phyloP scores from a whole-genome alignment of 2,888 invertebrate genomes.

The Perizoma flavofasciatum region DNA sequence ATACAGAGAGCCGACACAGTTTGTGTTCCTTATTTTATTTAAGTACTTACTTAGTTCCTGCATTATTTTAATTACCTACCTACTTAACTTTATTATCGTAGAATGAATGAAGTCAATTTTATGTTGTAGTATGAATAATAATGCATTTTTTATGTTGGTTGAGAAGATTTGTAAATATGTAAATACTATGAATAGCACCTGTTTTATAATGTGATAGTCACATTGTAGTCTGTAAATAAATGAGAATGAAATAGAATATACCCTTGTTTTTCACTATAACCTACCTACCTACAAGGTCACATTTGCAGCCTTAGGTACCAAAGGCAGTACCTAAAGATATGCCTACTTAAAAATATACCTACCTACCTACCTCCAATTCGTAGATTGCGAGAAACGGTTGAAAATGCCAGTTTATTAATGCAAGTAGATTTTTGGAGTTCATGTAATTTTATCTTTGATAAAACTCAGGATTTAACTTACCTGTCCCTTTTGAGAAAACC shows the following conservation, averaged over 20 bases:
- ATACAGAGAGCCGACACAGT: slow-evolving; percentile 36
- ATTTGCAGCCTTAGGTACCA: background rate
- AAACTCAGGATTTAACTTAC: no score
- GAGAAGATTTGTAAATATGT: slow-evolving; percentile 61
- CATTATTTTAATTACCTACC: no score
- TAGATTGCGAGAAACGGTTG: no score
- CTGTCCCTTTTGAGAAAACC: no score
- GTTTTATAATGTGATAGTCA: slow-evolving; percentile 81
- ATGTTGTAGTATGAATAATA: slow-evolving; percentile 50
- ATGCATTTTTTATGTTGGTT: slow-evolving; percentile 63
- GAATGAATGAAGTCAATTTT: slow-evolving; percentile 47
- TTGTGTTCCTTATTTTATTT: slow-evolving; percentile 62
- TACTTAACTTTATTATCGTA: no score
- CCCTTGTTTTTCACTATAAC: slow-evolving; percentile 39
- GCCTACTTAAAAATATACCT: no score
- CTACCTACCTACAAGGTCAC: background rate
- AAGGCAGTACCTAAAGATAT: no score
- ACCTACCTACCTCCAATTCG: no score
- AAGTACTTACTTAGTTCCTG: no score
- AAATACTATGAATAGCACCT: slow-evolving; percentile 72
- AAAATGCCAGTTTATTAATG: background rate
- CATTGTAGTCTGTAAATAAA: slow-evolving; percentile 81
- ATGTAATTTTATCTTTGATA: no score
- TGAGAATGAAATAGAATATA: slow-evolving; percentile 68
- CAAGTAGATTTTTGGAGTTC: no score